phyloP scores from a whole-genome alignment of 2,797 vertebrate genomes.

The Myripristis jacobus region DNA sequence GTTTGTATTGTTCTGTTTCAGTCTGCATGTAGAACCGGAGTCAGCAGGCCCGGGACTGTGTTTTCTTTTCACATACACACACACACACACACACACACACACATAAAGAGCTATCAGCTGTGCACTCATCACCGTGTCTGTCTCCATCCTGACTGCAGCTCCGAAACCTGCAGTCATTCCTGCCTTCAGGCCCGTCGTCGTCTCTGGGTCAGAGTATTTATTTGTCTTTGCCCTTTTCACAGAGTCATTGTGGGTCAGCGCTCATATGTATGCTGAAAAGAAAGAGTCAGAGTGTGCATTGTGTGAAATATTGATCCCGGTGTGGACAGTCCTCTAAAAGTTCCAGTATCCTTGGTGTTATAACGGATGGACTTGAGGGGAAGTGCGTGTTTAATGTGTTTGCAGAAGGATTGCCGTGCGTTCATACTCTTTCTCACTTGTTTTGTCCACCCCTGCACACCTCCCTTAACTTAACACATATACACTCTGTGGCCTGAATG shows the following conservation, averaged over 20 bases:
- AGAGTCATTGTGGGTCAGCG: slow-evolving; percentile 41
- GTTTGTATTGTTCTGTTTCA: slow-evolving; percentile 78
- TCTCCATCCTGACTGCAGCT: slow-evolving; percentile 47
- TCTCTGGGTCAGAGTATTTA: slow-evolving; percentile 22
- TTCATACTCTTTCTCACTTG: slow-evolving; percentile 57
- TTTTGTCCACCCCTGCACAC: slow-evolving; percentile 44
- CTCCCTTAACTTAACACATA: slow-evolving; percentile 55
- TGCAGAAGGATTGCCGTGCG: slow-evolving; percentile 44
- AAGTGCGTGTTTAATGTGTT: slow-evolving; percentile 57
- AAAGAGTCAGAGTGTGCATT: not conserved
- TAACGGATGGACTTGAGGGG: slow-evolving; percentile 51
- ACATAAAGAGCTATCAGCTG: slow-evolving; percentile 42
- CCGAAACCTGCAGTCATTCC: not conserved
- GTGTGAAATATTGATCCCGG: slow-evolving; percentile 11
- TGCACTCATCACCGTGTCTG: slow-evolving; percentile 36
- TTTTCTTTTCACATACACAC: slow-evolving; percentile 52
- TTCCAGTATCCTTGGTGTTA: slow-evolving; percentile 36
- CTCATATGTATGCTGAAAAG: slow-evolving; percentile 29
- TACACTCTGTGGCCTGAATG: slow-evolving; percentile 47
- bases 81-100: slow-evolving; percentile 14
- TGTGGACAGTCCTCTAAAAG: slow-evolving; percentile 15
- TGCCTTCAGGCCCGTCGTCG: not conserved
- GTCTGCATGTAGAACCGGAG: slow-evolving; percentile 54
- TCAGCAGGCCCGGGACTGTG: slow-evolving; percentile 56
- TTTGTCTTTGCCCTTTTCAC: slow-evolving; percentile 32